These are phyloP conservation scores for Botia kubotai DNA, from an alignment of 2,797 vertebrate genomes.

Conservation along the genomic window DNA sequence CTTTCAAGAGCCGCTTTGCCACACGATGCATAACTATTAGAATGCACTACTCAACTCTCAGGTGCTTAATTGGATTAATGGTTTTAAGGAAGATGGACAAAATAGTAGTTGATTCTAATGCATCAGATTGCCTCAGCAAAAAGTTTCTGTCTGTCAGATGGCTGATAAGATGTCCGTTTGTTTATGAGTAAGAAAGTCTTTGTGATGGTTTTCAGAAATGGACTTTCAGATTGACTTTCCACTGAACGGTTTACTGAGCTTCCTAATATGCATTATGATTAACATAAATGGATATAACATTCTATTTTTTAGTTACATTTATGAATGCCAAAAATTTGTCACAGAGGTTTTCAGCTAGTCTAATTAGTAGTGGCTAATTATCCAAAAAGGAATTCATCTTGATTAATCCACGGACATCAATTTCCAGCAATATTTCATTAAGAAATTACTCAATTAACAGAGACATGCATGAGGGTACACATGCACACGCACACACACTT, in stretches of 20 bases:
- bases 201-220: constrained; percentile 37
- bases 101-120: constrained; percentile 61
- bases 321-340: constrained; percentile 78
- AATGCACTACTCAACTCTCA: constrained; percentile 48
- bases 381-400: constrained; percentile 78
- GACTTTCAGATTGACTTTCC: constrained; percentile 29
- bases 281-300: constrained; percentile 59
- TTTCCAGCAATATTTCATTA: constrained; percentile 77
- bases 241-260: constrained; percentile 19
- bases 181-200: constrained; percentile 26
- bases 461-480: constrained; percentile 40
- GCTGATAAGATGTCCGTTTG: constrained; percentile 48
- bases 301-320: constrained; percentile 82
- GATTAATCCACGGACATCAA: constrained; percentile 78
- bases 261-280: constrained; percentile 38
- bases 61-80: constrained; percentile 63
- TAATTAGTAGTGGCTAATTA: constrained; percentile 85
- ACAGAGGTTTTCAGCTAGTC: constrained; percentile 80
- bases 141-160: constrained; percentile 54
- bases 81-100: constrained; percentile 57
- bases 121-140: constrained; percentile 60
- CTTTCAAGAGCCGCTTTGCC: constrained; percentile 16
- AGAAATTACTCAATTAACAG: constrained; percentile 60
- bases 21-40: constrained; percentile 15
- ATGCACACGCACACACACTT: constrained; percentile 64